Percentiles rank a stretch among this genome's conserved stretches.
Conservation (phyloP, 2,797 vertebrate genomes). For the Luscinia megarhynchos region DNA sequence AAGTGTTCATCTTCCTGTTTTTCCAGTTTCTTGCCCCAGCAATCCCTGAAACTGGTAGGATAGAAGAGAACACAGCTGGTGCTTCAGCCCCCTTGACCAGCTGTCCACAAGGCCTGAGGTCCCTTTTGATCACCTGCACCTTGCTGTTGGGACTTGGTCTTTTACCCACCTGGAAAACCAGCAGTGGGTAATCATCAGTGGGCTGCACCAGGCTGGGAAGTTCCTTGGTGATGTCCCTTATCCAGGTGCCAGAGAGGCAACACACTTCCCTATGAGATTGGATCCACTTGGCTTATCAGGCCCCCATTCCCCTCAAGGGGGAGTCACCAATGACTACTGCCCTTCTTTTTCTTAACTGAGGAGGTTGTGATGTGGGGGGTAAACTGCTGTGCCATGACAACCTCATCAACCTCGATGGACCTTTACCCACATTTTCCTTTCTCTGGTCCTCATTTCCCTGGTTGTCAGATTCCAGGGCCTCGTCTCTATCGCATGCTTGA, state of each 20-base stretch:
- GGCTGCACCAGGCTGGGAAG: background rate
- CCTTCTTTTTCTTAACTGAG: background rate
- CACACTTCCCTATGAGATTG: background rate
- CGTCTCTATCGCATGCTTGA: rapidly evolving
- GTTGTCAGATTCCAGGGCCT: background rate
- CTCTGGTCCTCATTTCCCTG: background rate
- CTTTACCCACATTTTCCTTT: background rate
- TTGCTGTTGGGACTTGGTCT: too few relatives aligned
- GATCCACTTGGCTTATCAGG: background rate
- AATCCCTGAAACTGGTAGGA: background rate
- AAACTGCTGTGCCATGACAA: background rate
- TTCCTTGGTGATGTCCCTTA: background rate
- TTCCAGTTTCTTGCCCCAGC: background rate
- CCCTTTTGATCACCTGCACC: background rate
- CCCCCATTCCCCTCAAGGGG: background rate
- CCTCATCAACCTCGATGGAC: background rate
- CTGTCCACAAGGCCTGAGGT: background rate
- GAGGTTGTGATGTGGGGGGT: background rate
- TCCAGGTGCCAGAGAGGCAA: background rate
- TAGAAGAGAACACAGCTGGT: background rate
- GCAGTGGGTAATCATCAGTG: background rate
- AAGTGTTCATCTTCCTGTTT: background rate
- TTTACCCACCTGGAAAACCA: background rate
- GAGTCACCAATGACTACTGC: background rate
- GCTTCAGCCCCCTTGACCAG: background rate